These are phyloP conservation scores for Cyclophora albipunctata DNA, from an alignment of 2,888 invertebrate genomes.

Conservation along the genomic window DNA sequence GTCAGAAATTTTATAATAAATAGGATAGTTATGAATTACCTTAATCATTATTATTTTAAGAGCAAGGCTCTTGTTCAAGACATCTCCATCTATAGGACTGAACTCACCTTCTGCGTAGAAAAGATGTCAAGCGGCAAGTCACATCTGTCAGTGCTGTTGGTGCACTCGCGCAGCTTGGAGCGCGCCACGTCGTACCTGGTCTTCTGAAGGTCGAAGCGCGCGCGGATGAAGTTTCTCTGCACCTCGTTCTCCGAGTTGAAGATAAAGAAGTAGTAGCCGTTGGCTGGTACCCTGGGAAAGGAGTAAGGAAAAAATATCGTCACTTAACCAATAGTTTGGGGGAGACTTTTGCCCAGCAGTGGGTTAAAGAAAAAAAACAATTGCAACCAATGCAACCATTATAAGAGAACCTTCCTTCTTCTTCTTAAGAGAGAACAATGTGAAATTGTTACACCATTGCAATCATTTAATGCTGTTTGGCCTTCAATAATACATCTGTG, in stretches of 20 bases:
- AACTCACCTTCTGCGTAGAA: conserved; percentile 76
- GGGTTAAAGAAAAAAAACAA: too few species aligned
- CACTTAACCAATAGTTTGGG: neutral
- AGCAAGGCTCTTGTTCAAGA: too few species aligned
- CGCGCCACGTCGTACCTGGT: conserved; percentile 80
- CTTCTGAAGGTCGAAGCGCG: conserved; percentile 81
- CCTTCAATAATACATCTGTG: too few species aligned
- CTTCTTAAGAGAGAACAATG: too few species aligned
- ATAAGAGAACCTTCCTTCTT: too few species aligned
- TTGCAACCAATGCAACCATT: too few species aligned
- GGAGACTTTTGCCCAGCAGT: too few species aligned
- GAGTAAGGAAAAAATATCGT: neutral
- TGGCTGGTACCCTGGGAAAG: conserved; percentile 77
- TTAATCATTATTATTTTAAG: too few species aligned
- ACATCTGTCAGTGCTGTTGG: conserved; percentile 78
- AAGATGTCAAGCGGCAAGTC: conserved; percentile 80
- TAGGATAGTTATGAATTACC: too few species aligned
- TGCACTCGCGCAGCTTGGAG: conserved; percentile 77
- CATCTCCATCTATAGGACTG: too few species aligned
- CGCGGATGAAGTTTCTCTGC: conserved; percentile 80
- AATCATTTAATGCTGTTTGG: neutral
- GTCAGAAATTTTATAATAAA: too few species aligned
- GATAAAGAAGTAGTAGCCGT: conserved; percentile 89
- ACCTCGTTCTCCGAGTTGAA: conserved; percentile 88
- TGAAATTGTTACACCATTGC: neutral